A percentile compares a stretch with the other conserved stretches of the same genome.
These are phyloP conservation scores for Hydroisotoma schaefferi DNA, from an alignment of 2,888 invertebrate genomes.

Conservation along the genomic window DNA sequence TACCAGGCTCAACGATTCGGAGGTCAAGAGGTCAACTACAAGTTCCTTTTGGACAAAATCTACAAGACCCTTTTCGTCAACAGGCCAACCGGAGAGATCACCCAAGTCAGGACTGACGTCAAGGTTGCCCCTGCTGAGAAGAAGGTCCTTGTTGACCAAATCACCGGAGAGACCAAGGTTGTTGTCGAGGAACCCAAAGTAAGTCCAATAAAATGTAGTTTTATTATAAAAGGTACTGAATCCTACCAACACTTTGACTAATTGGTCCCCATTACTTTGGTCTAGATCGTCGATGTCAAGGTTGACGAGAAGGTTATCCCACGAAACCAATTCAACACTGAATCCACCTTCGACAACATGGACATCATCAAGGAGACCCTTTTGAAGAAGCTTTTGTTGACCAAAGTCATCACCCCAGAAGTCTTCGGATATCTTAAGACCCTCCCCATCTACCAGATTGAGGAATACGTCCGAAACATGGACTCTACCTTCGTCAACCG, in stretches of 20 bases:
- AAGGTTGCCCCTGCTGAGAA: conserved; percentile 17
- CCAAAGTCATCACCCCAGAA: neutral
- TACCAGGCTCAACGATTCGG: neutral
- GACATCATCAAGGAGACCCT: neutral
- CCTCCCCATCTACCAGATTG: neutral
- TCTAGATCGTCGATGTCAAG: conserved; percentile 25
- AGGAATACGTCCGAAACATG: neutral
- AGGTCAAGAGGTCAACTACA: neutral
- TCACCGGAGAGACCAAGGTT: conserved; percentile 22
- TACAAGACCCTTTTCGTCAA: neutral
- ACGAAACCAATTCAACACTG: neutral
- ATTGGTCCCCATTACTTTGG: neutral
- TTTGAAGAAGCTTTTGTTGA: neutral
- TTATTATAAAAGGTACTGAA: neutral
- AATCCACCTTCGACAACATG: neutral
- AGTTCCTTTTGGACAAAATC: conserved; percentile 5
- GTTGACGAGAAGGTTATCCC: conserved; percentile 21
- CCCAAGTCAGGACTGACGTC: conserved; percentile 26
- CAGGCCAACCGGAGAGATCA: conserved; percentile 11
- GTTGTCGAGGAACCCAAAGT: conserved; percentile 19
- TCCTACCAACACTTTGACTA: neutral
- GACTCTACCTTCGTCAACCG: neutral
- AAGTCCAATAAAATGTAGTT: neutral
- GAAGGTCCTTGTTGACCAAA: conserved; percentile 25
- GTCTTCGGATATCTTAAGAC: conserved; percentile 1